phyloP scores from a whole-genome alignment of 2,888 invertebrate species.

The Chrysodeixis includens region DNA sequence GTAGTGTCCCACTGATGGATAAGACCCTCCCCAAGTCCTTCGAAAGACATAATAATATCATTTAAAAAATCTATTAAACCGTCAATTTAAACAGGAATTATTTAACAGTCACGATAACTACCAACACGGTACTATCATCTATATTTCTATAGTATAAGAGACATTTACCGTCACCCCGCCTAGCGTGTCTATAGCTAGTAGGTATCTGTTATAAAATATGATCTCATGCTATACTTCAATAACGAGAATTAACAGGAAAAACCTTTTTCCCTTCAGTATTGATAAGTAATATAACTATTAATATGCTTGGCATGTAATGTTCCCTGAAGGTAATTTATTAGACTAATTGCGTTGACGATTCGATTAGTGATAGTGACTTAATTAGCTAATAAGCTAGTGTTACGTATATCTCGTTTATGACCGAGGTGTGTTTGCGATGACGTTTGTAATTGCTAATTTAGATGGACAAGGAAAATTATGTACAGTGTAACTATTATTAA shows the following conservation, averaged over 20 bases:
- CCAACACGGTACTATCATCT: too few relatives aligned
- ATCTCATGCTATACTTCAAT: conserved; percentile 9
- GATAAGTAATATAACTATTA: not conserved
- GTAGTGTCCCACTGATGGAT: too few relatives aligned
- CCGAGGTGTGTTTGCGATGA: too few relatives aligned
- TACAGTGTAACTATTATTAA: too few relatives aligned
- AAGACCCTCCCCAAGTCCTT: too few relatives aligned
- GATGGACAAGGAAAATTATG: too few relatives aligned
- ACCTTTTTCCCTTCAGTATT: not conserved
- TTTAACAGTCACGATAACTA: not conserved
- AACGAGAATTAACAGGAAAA: not conserved
- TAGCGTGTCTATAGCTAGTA: not conserved
- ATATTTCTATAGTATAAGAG: not conserved
- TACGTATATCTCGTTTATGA: not conserved
- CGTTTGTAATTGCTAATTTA: too few relatives aligned
- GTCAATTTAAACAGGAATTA: not conserved
- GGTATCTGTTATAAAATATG: not conserved
- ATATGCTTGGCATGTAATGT: not conserved
- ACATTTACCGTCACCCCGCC: not conserved
- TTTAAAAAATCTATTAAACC: not conserved
- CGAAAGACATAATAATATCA: too few relatives aligned
- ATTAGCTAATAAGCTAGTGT: conserved; percentile 1
- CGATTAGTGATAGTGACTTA: conserved; percentile 1
- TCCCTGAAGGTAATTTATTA: not conserved
- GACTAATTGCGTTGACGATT: not conserved